Percentiles rank a stretch among this genome's conserved stretches.
phyloP scores from a whole-genome alignment of 2,797 vertebrate species.

The Mus caroli region DNA sequence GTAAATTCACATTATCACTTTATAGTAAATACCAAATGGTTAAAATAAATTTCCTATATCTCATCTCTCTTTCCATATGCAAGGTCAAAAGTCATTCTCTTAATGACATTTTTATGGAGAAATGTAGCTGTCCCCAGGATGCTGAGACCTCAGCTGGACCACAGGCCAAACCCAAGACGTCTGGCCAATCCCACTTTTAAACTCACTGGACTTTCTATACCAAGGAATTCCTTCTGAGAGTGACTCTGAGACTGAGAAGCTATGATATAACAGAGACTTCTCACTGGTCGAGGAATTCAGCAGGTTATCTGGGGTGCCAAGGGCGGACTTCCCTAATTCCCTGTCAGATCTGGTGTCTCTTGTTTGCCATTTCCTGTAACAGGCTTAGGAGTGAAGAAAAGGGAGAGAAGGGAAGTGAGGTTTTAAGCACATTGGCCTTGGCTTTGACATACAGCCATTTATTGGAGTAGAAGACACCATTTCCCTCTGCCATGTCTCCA shows the following conservation, averaged over 20 bases:
- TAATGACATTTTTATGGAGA: not conserved
- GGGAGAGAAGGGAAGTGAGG: not conserved
- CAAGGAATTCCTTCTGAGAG: not conserved
- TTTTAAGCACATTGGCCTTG: not conserved
- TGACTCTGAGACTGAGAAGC: constrained; percentile 25
- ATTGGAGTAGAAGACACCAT: not conserved
- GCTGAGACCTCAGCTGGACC: not conserved
- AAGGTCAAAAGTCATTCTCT: constrained; percentile 7
- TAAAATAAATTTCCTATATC: constrained; percentile 13
- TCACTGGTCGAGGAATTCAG: not conserved
- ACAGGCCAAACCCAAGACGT: not conserved
- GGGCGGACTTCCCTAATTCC: not conserved
- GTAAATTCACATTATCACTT: not conserved
- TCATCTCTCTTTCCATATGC: not conserved
- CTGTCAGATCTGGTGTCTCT: not conserved
- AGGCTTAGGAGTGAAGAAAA: not conserved
- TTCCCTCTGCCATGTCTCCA: not conserved
- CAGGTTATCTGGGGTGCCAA: not conserved
- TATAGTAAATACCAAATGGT: not conserved
- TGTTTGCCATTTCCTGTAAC: not conserved
- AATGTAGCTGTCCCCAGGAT: not conserved
- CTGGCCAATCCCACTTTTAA: not conserved
- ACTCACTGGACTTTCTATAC: not conserved
- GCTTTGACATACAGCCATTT: not conserved
- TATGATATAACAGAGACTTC: not conserved